Base-by-base conservation (phyloP, 2,888 invertebrate species). In the Sinodicranocentrus sp. region DNA sequence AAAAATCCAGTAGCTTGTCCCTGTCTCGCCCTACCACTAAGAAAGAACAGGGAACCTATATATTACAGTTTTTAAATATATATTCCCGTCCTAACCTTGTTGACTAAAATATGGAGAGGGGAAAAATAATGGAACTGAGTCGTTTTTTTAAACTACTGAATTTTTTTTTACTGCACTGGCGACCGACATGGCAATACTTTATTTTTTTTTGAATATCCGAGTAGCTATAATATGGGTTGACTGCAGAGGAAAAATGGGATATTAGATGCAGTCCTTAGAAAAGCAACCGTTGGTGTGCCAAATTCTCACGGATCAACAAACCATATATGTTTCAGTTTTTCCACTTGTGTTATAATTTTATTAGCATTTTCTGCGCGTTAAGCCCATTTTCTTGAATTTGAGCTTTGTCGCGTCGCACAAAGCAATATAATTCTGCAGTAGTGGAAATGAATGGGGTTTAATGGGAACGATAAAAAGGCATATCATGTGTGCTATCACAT, bases 231-330 rank as follows among this genome's bases (percentile, higher is more conserved):
- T 65, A 15, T 6, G 33, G 33, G 33, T 3, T 6, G 3, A 26
- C 28, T 44, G 48, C 68, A 48, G 68, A 54, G 33, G 54, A 13
- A 23, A 52, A 70, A 5, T 28, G 71, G 21, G 10, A 59, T 10
- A 15, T 17, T 23, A 44, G 48, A 26, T 59, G 57, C 61, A 59
- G 19, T 23, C 25, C 5, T 17, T 52, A 3, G n/a, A 52, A 8
- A 19, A 3, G 52, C 19, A 52, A 15, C 19, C 3, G 67, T 39
- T 67, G 39, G 72, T 65, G 80, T 80, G 72, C 80, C 80, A 72
- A 72, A 72, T 80, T 80, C 80, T 54, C 72, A 80, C 57, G 72
- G 65, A 54, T 67, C 39, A 72, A 72, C 72, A 43, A 44, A 21
- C 43, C 43, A 21, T 23, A 59, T 43, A 68, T 77, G 52, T 67